Base-by-base conservation (phyloP, 2,888 invertebrate genomes). In the Marronus borbonicus region DNA sequence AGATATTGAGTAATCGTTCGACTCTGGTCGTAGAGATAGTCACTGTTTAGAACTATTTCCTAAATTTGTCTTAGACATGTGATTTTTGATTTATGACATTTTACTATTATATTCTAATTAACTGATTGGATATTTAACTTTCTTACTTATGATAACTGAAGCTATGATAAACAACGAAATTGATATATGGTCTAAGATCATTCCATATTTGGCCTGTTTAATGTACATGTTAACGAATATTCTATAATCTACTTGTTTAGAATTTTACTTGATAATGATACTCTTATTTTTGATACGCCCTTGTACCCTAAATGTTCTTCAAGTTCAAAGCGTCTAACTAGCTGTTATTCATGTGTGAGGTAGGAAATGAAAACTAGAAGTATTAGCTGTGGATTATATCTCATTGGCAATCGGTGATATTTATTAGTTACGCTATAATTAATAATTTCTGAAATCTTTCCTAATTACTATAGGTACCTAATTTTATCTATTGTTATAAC, bases 11-110 rank as follows among this genome's bases (percentile, higher is more conserved):
- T 81, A 80, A 76, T 80, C 79, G 81, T 81, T 80, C 76, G 24
- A 60, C 72, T 79, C 58, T 77, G 55, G 44, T 80, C 20, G 76
- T 81, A 83, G 82, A 76, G 79, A 80, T 85, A 85, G 85, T 85
- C 82, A 85, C 84, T 84, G 83, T 85, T 84, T 79, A 76, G 76
- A 64, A 58, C 50, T 65, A 72, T 65, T 72, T 65, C 76, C 72
- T 76, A 66, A 77, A 76, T 76, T 74, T 76, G 55, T 75, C 69
- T 65, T 79, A 77, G 76, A 77, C 28, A 79, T 79, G 76, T 77
- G 77, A 77, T 77, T 64, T 77, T 77, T 36, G 62, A 60, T 70
- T 72, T 77, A 70, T 64, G 77, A 64, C 64, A 68, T 76, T 76
- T 66, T 64, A 65, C 76, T 76, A 14, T 76, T 76, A 66, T 76